These are phyloP conservation scores for Buphagus erythrorhynchus DNA, from an alignment of 2,797 vertebrate species.

Conservation along the genomic window DNA sequence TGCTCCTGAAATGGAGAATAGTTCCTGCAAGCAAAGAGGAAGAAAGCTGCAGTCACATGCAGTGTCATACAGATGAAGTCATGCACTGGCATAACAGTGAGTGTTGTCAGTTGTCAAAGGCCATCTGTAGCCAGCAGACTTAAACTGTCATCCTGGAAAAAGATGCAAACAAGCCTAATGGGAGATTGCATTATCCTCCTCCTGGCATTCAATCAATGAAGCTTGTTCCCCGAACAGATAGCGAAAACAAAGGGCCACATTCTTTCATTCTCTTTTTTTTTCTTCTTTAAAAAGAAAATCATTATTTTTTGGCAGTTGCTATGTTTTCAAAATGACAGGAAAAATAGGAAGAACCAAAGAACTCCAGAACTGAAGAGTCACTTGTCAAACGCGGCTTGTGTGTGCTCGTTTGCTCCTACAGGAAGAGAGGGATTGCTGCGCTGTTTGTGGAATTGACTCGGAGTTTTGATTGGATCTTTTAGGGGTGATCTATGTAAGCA, in stretches of 20 bases:
- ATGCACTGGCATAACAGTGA: conserved; percentile 60
- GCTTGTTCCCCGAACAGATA: conserved; percentile 50
- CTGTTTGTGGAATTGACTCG: background rate
- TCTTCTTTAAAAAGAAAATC: background rate
- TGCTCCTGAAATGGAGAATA: background rate
- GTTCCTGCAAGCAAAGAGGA: conserved; percentile 43
- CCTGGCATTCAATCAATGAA: conserved; percentile 40
- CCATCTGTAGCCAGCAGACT: conserved; percentile 67
- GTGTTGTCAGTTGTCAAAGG: conserved; percentile 69
- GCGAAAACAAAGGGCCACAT: conserved; percentile 27
- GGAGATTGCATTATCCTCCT: conserved; percentile 45
- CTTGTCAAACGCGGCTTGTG: background rate
- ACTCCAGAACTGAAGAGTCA: background rate
- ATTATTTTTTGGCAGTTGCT: conserved; percentile 5
- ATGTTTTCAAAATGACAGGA: background rate
- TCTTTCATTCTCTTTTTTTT: background rate
- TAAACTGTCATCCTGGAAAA: conserved; percentile 51
- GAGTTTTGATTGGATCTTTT: background rate
- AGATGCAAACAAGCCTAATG: conserved; percentile 57
- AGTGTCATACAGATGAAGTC: conserved; percentile 68
- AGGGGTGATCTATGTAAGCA: background rate
- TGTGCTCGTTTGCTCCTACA: background rate
- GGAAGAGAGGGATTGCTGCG: background rate
- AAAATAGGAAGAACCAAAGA: conserved; percentile 11
- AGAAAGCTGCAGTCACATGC: conserved; percentile 60